phyloP scores from a whole-genome alignment of 2,113 vertebrate genomes.

The Rafetus swinhoei region DNA sequence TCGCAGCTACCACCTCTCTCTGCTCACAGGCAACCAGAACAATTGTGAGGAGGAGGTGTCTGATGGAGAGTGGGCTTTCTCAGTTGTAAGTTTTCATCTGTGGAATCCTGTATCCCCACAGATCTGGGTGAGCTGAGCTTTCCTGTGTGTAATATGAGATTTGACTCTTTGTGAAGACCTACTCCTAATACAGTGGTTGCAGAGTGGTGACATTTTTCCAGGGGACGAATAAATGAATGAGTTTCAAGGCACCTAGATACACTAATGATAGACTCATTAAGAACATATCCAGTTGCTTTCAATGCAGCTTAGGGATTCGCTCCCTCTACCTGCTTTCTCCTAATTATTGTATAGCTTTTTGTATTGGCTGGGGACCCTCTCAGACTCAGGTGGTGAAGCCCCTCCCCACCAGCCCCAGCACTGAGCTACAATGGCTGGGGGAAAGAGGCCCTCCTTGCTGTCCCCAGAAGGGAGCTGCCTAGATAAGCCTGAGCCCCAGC shows the following conservation, averaged over 20 bases:
- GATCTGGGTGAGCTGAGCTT: not conserved
- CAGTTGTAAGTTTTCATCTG: not conserved
- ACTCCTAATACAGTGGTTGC: not conserved
- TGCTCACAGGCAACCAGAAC: not conserved
- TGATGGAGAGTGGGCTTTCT: not conserved
- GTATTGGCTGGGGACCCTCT: not conserved
- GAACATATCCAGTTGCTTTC: not conserved
- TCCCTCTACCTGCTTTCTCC: not conserved
- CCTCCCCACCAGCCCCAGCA: too few species aligned
- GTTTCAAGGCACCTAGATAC: not conserved
- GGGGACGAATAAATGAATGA: not conserved
- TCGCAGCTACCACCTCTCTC: not conserved
- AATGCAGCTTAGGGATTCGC: not conserved
- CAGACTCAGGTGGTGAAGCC: too few species aligned
- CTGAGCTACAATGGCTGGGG: too few species aligned
- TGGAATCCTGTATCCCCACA: not conserved
- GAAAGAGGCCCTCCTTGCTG: too few species aligned
- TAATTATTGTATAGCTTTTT: not conserved
- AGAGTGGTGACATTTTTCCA: conserved; percentile 16
- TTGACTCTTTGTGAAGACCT: not conserved
- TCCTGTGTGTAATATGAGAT: not conserved
- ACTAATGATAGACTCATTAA: not conserved
- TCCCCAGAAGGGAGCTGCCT: too few species aligned
- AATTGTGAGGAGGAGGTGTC: accelerated
- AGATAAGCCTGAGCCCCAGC: too few species aligned